These are phyloP conservation scores for Phoxinus phoxinus DNA, from an alignment of 2,113 vertebrate species.

Conservation along the genomic window DNA sequence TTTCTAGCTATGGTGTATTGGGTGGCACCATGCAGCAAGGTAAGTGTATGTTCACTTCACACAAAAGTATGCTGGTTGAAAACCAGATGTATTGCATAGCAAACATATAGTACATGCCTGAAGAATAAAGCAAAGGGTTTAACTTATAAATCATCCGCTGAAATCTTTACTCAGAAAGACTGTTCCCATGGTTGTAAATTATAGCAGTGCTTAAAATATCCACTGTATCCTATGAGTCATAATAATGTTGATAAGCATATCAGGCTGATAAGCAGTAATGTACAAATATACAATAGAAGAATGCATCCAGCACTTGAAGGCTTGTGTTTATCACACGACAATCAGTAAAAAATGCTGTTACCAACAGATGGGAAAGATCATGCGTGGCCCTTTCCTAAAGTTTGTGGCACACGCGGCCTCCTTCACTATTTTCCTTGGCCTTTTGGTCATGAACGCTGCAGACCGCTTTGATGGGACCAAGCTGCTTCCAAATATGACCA, in stretches of 20 bases:
- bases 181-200: constrained; percentile 46
- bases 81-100: not conserved
- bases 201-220: constrained; percentile 49
- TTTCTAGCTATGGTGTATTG: constrained; percentile 91
- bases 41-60: constrained; percentile 58
- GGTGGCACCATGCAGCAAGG: constrained; percentile 96
- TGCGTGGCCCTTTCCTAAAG: constrained; percentile 98
- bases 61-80: not conserved
- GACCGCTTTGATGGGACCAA: constrained; percentile 94
- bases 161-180: not conserved
- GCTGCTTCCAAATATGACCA: constrained; percentile 88
- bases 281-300: constrained; percentile 1
- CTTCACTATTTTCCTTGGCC: constrained; percentile 95
- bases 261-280: constrained; percentile 10
- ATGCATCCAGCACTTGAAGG: not conserved
- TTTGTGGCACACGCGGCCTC: constrained; percentile 97
- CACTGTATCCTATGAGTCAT: constrained; percentile 30
- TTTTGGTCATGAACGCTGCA: constrained; percentile 94
- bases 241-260: constrained; percentile 37
- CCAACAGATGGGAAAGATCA: constrained; percentile 88
- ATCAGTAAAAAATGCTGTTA: constrained; percentile 49
- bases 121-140: not conserved
- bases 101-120: constrained; percentile 1
- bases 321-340: not conserved
- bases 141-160: not conserved